Evolutionary conservation across 1,140 invertebrate species (phyloP).

Genomic region (silkworm (Bombyx mori)): ASM3026992v2 NC_085111.1:13793501-13794000

Average conservation of each 20-base stretch:
- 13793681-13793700: conserved; percentile 55
- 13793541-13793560: conserved; percentile 46
- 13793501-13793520: too few relatives aligned
- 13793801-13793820: conserved; percentile 68
- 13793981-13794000: background rate
- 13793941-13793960: conserved; percentile 18
- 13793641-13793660: conserved; percentile 63
- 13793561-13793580: conserved; percentile 36
- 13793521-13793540: conserved; percentile 22
- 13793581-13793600: conserved; percentile 28
- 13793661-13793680: conserved; percentile 63
- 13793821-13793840: conserved; percentile 57
- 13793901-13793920: conserved; percentile 48
- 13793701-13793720: conserved; percentile 31
- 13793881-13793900: conserved; percentile 59
- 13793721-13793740: conserved; percentile 20
- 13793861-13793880: conserved; percentile 71
- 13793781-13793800: conserved; percentile 67
- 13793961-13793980: conserved; percentile 33
- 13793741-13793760: conserved; percentile 21
- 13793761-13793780: conserved; percentile 60
- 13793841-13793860: conserved; percentile 51
- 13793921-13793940: conserved; percentile 34
- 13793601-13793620: conserved; percentile 15
- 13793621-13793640: conserved; percentile 39